Evolutionary conservation across 1,140 invertebrate genomes (phyloP).

Genomic region (Saxidomus purpurata): DNA sequence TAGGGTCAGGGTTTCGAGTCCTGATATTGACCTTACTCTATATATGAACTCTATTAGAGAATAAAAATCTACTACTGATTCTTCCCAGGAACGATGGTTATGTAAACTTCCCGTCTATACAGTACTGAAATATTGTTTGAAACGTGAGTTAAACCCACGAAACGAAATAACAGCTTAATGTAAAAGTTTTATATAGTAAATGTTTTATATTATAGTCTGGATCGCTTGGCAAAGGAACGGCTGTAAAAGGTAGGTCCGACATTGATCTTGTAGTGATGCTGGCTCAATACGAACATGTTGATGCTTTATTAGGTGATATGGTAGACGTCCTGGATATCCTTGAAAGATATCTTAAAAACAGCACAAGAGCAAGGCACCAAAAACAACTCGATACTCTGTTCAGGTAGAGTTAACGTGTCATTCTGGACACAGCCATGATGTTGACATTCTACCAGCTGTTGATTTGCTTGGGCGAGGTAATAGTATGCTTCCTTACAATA

Average conservation of each 20-base stretch:
- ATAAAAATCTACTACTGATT: no score
- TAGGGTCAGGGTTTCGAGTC: no score
- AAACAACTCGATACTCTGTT: not conserved
- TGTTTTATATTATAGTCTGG: slow-evolving; percentile 3
- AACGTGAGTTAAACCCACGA: no score
- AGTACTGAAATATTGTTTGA: no score
- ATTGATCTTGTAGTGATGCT: slow-evolving; percentile 43
- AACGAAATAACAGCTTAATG: no score
- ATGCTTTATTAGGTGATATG: not conserved
- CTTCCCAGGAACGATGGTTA: no score
- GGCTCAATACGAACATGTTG: not conserved
- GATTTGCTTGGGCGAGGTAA: not conserved
- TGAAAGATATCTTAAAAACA: not conserved
- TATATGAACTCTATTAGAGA: no score
- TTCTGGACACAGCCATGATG: not conserved
- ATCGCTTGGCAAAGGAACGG: slow-evolving; percentile 42
- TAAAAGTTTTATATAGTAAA: not conserved
- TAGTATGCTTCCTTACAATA: not conserved
- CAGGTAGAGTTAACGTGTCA: not conserved
- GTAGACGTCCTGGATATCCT: not conserved
- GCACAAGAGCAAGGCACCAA: not conserved
- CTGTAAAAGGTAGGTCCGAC: slow-evolving; percentile 30
- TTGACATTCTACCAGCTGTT: not conserved
- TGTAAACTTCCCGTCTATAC: no score
- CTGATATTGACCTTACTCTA: no score